Conservation (phyloP, 2,797 vertebrate species). For the Morelia viridis region DNA sequence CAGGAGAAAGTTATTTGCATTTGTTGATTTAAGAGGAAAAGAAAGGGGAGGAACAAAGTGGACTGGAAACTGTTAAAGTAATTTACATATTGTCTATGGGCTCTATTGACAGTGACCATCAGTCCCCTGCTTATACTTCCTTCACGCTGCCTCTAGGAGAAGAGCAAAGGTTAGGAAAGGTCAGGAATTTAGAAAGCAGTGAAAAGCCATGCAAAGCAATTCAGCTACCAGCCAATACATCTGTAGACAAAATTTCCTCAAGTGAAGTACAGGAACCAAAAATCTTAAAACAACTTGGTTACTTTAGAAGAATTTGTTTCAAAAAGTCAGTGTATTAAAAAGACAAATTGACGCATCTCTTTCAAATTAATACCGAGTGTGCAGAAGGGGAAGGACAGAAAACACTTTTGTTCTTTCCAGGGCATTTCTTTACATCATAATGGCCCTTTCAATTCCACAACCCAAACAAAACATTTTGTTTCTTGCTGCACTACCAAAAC, state of each 20-base stretch:
- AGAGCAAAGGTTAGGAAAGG: slow-evolving; percentile 82
- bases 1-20: slow-evolving; percentile 86
- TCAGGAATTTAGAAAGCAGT: slow-evolving; percentile 78
- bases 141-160: slow-evolving; percentile 67
- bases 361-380: slow-evolving; percentile 67
- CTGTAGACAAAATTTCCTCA: slow-evolving; percentile 67
- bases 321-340: slow-evolving; percentile 70
- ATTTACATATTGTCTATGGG: slow-evolving; percentile 78
- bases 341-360: slow-evolving; percentile 60
- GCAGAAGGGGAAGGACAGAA: slow-evolving; percentile 59
- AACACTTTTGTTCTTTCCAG: slow-evolving; percentile 62
- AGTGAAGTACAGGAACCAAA: slow-evolving; percentile 70
- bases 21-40: slow-evolving; percentile 71
- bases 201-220: slow-evolving; percentile 71
- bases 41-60: slow-evolving; percentile 46
- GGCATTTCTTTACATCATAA: slow-evolving; percentile 73
- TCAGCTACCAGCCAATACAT: slow-evolving; percentile 68
- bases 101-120: slow-evolving; percentile 84
- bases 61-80: slow-evolving; percentile 71
- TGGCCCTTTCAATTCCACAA: slow-evolving; percentile 64
- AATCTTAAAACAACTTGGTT: slow-evolving; percentile 73
- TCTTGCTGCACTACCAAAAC: slow-evolving; percentile 51
- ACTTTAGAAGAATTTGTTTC: slow-evolving; percentile 70
- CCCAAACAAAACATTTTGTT: slow-evolving; percentile 66
- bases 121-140: slow-evolving; percentile 86